Percentiles rank a stretch among this genome's conserved stretches.
phyloP scores from a whole-genome alignment of 1,140 invertebrate species.

The Sweltsa coloradensis region DNA sequence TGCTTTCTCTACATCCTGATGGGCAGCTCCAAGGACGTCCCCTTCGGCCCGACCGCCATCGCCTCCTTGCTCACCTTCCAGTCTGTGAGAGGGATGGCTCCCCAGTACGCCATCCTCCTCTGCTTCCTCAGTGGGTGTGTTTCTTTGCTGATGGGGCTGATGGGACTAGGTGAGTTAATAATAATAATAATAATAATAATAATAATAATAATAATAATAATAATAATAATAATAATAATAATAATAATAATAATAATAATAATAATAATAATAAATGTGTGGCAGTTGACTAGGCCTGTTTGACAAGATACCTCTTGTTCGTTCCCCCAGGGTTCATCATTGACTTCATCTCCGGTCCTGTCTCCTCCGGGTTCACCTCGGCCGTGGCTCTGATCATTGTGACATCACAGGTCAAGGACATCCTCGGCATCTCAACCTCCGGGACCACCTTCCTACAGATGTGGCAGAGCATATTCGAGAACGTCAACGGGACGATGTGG shows the following conservation, averaged over 20 bases:
- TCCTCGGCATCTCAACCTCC: conserved; percentile 63
- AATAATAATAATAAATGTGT: background rate
- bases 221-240: background rate
- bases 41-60: conserved; percentile 76
- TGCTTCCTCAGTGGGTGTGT: conserved; percentile 67
- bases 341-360: conserved; percentile 86
- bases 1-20: conserved; percentile 83
- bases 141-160: conserved; percentile 71
- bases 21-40: conserved; percentile 82
- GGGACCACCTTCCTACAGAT: conserved; percentile 61
- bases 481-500: conserved; percentile 42
- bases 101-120: conserved; percentile 59
- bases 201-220: background rate
- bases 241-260: background rate
- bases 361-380: conserved; percentile 86
- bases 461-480: conserved; percentile 48
- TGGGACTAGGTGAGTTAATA: conserved; percentile 70
- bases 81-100: conserved; percentile 29
- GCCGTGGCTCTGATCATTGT: conserved; percentile 85
- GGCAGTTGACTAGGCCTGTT: background rate
- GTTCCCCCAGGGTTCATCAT: conserved; percentile 66
- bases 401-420: conserved; percentile 74
- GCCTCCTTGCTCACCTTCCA: conserved; percentile 69
- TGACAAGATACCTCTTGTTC: conserved; percentile 7
- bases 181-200: background rate